Conservation (phyloP, 2,113 vertebrate genomes). For the Orycteropus afer region DNA sequence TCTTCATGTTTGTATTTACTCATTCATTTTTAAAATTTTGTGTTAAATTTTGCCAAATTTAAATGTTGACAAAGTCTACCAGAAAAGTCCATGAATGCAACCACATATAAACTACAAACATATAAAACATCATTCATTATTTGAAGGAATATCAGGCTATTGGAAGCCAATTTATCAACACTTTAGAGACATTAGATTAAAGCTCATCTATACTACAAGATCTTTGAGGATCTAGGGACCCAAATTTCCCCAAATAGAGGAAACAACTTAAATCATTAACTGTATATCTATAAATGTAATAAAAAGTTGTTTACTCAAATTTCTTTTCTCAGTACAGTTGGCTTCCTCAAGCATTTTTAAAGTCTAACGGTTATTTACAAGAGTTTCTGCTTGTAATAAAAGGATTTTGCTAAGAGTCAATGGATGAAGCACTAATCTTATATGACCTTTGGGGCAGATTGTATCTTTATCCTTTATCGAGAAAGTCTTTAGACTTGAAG, state of each 20-base stretch:
- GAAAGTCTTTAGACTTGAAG: not conserved
- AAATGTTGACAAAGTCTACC: not conserved
- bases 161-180: not conserved
- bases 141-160: not conserved
- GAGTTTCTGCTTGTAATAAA: constrained; percentile 26
- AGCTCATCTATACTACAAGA: not conserved
- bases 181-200: not conserved
- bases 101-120: not conserved
- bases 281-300: not conserved
- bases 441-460: not conserved
- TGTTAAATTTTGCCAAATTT: not conserved
- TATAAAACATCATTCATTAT: not conserved
- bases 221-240: not conserved
- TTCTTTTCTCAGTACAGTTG: constrained; percentile 27
- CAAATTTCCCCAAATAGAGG: not conserved
- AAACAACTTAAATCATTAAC: not conserved
- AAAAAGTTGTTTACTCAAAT: not conserved
- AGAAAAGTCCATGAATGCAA: constrained; percentile 7
- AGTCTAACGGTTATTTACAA: constrained; percentile 31
- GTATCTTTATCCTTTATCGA: not conserved
- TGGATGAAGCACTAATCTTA: not conserved
- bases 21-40: constrained; percentile 33
- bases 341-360: constrained; percentile 9
- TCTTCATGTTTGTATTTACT: not conserved
- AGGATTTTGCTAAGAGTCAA: not conserved